Conservation (phyloP, 1,140 invertebrate genomes). For the Cotesia glomerata region DNA sequence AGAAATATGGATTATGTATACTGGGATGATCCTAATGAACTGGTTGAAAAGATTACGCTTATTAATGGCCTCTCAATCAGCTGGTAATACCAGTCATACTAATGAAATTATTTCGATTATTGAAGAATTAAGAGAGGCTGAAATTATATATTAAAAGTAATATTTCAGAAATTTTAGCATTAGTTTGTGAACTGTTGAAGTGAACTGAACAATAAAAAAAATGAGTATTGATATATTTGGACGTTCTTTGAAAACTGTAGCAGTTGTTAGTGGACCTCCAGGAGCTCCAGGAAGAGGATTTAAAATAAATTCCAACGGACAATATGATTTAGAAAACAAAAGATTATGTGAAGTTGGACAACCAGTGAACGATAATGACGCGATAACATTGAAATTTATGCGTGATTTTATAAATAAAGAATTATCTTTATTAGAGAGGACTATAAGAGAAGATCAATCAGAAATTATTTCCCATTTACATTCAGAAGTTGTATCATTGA, state of each 20-base stretch:
- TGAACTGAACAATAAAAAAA: background rate
- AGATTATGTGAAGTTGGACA: too few relatives aligned
- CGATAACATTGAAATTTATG: constrained; percentile 22
- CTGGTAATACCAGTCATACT: constrained; percentile 1
- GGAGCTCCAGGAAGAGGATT: too few relatives aligned
- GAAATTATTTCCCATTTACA: background rate
- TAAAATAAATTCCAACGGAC: too few relatives aligned
- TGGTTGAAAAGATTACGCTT: background rate
- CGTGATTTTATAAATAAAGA: background rate
- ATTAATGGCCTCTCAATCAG: background rate
- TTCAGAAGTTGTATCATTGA: background rate
- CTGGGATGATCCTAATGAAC: constrained; percentile 11
- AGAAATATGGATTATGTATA: constrained; percentile 9
- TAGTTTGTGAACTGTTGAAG: background rate
- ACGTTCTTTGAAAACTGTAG: constrained; percentile 7
- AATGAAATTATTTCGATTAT: constrained; percentile 18
- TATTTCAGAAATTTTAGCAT: background rate
- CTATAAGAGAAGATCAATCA: background rate
- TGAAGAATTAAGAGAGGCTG: constrained; percentile 11
- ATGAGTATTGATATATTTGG: constrained; percentile 32
- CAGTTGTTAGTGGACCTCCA: background rate
- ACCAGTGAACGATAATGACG: too few relatives aligned
- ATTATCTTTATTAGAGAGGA: background rate
- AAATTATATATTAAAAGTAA: constrained; percentile 11
- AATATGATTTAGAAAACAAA: too few relatives aligned